phyloP scores from a whole-genome alignment of 1,140 invertebrate species.

The Drosophila repletoides region DNA sequence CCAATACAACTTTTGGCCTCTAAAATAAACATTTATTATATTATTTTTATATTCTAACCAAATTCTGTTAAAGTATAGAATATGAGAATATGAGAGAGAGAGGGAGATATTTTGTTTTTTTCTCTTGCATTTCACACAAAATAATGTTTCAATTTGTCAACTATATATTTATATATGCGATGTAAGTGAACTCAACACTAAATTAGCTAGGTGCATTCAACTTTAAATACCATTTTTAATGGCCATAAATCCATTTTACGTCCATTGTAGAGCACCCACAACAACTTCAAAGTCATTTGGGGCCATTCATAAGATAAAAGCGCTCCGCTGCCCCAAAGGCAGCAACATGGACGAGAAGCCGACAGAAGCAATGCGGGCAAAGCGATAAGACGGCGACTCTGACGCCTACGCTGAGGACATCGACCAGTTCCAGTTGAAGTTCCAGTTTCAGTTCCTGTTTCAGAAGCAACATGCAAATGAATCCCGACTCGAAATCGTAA shows the following conservation, averaged over 20 bases:
- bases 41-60: no score
- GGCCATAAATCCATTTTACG: constrained; percentile 35
- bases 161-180: no score
- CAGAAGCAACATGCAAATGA: constrained; percentile 60
- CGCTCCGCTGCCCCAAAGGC: neutral
- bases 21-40: no score
- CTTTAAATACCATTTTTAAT: constrained; percentile 21
- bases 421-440: constrained; percentile 18
- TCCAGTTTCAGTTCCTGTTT: no score
- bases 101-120: no score
- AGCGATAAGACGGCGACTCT: constrained; percentile 64
- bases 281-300: constrained; percentile 41
- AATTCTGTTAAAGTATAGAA: no score
- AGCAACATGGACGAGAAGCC: constrained; percentile 36
- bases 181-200: no score
- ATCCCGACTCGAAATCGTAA: constrained; percentile 21
- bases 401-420: constrained; percentile 45
- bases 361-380: constrained; percentile 48
- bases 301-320: constrained; percentile 48
- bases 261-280: constrained; percentile 30
- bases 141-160: no score
- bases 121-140: no score
- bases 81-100: no score
- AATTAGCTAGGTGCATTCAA: no score
- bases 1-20: no score